Evolutionary conservation across 2,797 vertebrate species (phyloP), one percentile per base, ranked within the genome.

Genomic region (Loris lydekkerianus): DNA sequence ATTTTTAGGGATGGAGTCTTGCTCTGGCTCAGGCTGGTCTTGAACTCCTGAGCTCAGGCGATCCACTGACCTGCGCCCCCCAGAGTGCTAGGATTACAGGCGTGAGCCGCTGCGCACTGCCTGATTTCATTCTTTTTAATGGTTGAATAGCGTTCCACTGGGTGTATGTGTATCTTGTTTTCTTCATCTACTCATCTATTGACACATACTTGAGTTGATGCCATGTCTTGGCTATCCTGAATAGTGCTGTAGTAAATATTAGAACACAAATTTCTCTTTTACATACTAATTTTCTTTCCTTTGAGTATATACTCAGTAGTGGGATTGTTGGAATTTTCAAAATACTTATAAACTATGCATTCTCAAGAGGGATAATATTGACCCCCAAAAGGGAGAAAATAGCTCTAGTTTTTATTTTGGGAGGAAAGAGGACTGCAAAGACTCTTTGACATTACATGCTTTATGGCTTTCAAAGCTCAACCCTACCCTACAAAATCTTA

Each of bases 271-370:
- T 58, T 37, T 56, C n/a, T 80, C 77, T 80, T 80, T 58, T 23
- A 25, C n/a, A 25, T 34, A 80, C n/a, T 80, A 53, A 80, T 80
- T 80, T 58, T 21, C 53, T 58, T 58, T 58, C 77, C 77, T 37
- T 58, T 80, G n/a, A n/a, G 25, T 80, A 58, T 37, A 80, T 37
- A 78, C 49, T 23, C 56, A 27, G 21, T 58, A 37, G n/a, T 37
- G n/a, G n/a, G n/a, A 80, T 80, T 80, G 53, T 53, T 37, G n/a
- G 53, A 82, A 49, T 72, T 78, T 91, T 93, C 65, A 73, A 72
- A 86, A 73, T 60, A 84, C 46, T 11, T 21, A 23, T 61, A 58
- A 46, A 77, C n/a, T 4, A 43, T 67, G 27, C 46, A 31, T 83
- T 95, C 58, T 61, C 80, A 83, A 23, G 14, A 53, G 75, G 21